Evolutionary conservation across 1,140 invertebrate genomes (phyloP), one percentile per base, ranked within the genome.

Genomic region (Arion vulgaris): DNA sequence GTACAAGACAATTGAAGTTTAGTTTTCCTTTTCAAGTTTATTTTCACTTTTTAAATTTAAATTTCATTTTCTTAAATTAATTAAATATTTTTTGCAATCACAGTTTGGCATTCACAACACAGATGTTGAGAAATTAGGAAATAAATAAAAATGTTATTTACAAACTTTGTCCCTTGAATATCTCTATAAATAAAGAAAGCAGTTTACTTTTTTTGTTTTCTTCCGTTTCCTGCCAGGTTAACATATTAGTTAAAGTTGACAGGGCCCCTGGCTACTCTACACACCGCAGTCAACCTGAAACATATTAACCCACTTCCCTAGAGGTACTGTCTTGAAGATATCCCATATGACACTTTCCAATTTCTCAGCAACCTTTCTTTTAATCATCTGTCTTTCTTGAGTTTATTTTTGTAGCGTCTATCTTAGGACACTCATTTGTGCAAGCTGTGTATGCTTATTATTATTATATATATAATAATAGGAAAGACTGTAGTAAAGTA

Each of bases 231-330:
- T 81, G 71, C 41, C 80, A 81, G 80, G 71, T 81, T 36, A 74
- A 81, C 71, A 41, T 81, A 72, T 81, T 81, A 73, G 51, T 81
- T 73, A 81, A 62, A 53, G 71, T 81, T 53, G 69, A 81, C 17
- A 62, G 80, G 41, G 45, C 71, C 32, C 80, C 80, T 57, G 80
- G 34, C 45, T 81, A 36, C 34, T 79, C 51, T 57, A 28, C 57
- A 23, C 77, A 39, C 23, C 32, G 74, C 49, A 53, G 74, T 53
- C 49, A 38, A 36, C 74, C 41, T 7, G 74, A 57, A 57, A 49
- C 74, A 51, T 53, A 9, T 51, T 76, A 49, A 45, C 26, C 49
- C 45, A 23, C 34, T 51, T 45, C 53, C 41, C 19, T 73, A 41
- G 74, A 76, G 74, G 41, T 76, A 51, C 74, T 76, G 41, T 76